These are phyloP conservation scores for Thaumetopoea pityocampa DNA, from an alignment of 1,140 invertebrate genomes.

Conservation along the genomic window DNA sequence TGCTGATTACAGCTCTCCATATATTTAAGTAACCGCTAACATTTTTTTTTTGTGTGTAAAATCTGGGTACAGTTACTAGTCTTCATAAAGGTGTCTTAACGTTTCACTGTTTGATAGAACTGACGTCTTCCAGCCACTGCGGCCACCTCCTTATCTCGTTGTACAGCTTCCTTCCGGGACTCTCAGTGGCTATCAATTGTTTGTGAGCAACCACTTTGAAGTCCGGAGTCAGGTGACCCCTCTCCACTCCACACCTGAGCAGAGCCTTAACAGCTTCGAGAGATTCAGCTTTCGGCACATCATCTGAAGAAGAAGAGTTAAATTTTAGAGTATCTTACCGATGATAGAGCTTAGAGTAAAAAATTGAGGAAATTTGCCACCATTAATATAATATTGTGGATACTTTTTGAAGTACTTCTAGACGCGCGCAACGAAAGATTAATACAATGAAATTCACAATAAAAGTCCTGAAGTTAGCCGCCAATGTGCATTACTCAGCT, in stretches of 20 bases:
- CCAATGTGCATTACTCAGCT: too few relatives aligned
- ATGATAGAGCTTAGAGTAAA: too few relatives aligned
- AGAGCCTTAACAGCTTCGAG: slow-evolving; percentile 77
- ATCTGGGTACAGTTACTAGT: not conserved
- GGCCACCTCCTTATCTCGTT: slow-evolving; percentile 78
- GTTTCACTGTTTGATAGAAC: slow-evolving; percentile 29
- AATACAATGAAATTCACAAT: too few relatives aligned
- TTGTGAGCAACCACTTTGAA: slow-evolving; percentile 79
- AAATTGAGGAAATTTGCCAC: too few relatives aligned
- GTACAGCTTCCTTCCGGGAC: slow-evolving; percentile 80
- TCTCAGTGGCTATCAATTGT: slow-evolving; percentile 78
- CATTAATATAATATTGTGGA: too few relatives aligned
- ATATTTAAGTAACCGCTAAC: too few relatives aligned
- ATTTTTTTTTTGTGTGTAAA: too few relatives aligned
- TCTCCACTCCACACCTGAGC: slow-evolving; percentile 78
- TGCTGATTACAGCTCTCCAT: too few relatives aligned
- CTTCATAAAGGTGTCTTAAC: not conserved
- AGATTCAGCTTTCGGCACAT: slow-evolving; percentile 74
- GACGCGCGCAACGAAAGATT: too few relatives aligned
- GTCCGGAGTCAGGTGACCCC: slow-evolving; percentile 74
- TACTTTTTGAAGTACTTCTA: too few relatives aligned
- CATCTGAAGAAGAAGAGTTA: slow-evolving; percentile 77
- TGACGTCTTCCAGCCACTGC: slow-evolving; percentile 62
- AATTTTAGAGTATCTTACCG: too few relatives aligned
- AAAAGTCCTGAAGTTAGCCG: too few relatives aligned